phyloP scores from a whole-genome alignment of 1,140 invertebrate genomes.

The Paraescarpia echinospica region DNA sequence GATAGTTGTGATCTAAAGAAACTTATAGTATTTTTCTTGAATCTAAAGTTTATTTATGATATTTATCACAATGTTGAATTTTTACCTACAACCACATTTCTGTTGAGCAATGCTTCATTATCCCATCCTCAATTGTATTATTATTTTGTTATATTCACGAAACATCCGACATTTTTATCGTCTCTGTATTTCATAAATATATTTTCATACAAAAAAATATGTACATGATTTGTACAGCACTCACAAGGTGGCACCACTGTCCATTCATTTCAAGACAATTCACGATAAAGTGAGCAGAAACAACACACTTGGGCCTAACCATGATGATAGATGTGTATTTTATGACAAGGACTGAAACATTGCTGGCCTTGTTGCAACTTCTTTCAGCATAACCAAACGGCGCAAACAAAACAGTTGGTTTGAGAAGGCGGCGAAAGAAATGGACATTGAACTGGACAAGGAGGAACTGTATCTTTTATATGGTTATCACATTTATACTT shows the following conservation, averaged over 20 bases:
- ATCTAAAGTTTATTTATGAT: not conserved
- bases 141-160: not conserved
- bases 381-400: constrained; percentile 62
- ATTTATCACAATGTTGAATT: not conserved
- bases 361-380: not conserved
- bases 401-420: constrained; percentile 79
- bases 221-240: not conserved
- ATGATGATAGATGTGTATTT: not conserved
- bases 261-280: not conserved
- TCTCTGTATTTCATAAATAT: not conserved
- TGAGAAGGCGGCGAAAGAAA: constrained; percentile 77
- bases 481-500: not conserved
- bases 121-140: not conserved
- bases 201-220: not conserved
- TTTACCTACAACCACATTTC: not conserved
- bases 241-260: not conserved
- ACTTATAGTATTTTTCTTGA: no score
- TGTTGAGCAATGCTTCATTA: no score
- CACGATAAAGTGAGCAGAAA: not conserved
- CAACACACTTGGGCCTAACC: not conserved
- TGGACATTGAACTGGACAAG: constrained; percentile 84
- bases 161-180: not conserved
- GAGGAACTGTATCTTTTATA: constrained; percentile 67
- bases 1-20: no score
- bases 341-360: not conserved